These are phyloP conservation scores for Atopsyche davidsoni DNA, from an alignment of 1,140 invertebrate genomes.

Conservation along the genomic window DNA sequence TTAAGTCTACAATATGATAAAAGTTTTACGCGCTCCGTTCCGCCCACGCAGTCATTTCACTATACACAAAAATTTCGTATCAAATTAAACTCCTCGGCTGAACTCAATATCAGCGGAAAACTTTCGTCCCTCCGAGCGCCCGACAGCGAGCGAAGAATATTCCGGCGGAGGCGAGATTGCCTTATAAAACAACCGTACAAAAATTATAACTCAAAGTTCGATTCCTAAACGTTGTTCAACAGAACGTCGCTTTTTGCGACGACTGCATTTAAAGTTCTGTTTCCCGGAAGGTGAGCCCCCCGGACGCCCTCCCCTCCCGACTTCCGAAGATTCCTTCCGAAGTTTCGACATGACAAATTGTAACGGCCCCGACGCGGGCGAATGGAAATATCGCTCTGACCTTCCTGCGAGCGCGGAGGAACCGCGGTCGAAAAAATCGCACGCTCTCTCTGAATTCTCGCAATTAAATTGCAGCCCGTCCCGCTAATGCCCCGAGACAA, in stretches of 20 bases:
- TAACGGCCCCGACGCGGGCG: conserved; percentile 29
- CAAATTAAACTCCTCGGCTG: conserved; percentile 4
- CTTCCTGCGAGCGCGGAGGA: conserved; percentile 2
- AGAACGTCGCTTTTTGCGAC: conserved; percentile 24
- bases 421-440: conserved; percentile 3
- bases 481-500: not conserved
- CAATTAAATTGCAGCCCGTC: not conserved
- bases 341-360: conserved; percentile 31
- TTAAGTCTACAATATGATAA: no score
- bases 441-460: conserved; percentile 1
- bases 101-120: conserved; percentile 7
- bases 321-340: conserved; percentile 19
- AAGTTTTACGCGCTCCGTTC: no score
- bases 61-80: not conserved
- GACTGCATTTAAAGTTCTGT: conserved; percentile 31
- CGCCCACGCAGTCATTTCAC: not conserved
- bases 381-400: conserved; percentile 24
- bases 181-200: conserved; percentile 12
- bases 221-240: conserved; percentile 19
- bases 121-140: not conserved
- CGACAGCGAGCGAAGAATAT: not conserved
- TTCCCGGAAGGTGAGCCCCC: conserved; percentile 10
- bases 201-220: conserved; percentile 25
- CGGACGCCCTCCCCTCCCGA: conserved; percentile 9
- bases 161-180: conserved; percentile 13